Percentiles rank a stretch among this genome's conserved stretches.
Conservation (phyloP, 2,888 invertebrate species). For the Leptinotarsa haldemani region DNA sequence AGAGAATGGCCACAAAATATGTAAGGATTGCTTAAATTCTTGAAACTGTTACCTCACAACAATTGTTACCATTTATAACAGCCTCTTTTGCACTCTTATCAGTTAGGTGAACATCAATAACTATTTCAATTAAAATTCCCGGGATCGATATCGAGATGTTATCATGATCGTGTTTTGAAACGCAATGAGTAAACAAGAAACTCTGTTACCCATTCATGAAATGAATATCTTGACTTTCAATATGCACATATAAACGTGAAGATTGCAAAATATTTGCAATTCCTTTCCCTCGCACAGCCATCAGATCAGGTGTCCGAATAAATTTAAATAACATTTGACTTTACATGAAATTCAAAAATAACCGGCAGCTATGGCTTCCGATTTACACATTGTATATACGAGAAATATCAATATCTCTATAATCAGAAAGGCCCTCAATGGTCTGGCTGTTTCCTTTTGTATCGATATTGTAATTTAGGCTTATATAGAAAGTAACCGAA, state of each 20-base stretch:
- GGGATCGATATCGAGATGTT: not conserved
- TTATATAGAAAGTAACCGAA: not conserved
- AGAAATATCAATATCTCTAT: conserved; percentile 23
- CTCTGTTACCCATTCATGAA: conserved; percentile 6
- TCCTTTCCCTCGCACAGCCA: conserved; percentile 25
- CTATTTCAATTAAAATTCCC: too few species aligned
- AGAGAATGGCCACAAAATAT: too few species aligned
- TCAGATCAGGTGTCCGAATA: conserved; percentile 41
- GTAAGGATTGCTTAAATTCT: too few species aligned
- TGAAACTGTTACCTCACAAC: too few species aligned
- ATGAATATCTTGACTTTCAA: conserved; percentile 12
- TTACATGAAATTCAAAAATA: conserved; percentile 9
- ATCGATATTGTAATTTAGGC: not conserved
- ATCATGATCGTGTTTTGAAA: not conserved
- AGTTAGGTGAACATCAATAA: too few species aligned
- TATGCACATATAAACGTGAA: conserved; percentile 25
- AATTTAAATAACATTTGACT: conserved; percentile 36
- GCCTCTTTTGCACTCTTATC: too few species aligned
- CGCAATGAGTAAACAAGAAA: not conserved
- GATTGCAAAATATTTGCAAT: conserved; percentile 33
- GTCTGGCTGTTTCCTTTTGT: conserved; percentile 3
- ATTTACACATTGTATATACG: conserved; percentile 7
- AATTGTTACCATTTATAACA: too few species aligned
- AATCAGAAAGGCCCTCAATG: conserved; percentile 15
- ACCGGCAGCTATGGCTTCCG: conserved; percentile 15